These are phyloP conservation scores for Xiphydria camelus DNA, from an alignment of 2,888 invertebrate species.

Conservation along the genomic window DNA sequence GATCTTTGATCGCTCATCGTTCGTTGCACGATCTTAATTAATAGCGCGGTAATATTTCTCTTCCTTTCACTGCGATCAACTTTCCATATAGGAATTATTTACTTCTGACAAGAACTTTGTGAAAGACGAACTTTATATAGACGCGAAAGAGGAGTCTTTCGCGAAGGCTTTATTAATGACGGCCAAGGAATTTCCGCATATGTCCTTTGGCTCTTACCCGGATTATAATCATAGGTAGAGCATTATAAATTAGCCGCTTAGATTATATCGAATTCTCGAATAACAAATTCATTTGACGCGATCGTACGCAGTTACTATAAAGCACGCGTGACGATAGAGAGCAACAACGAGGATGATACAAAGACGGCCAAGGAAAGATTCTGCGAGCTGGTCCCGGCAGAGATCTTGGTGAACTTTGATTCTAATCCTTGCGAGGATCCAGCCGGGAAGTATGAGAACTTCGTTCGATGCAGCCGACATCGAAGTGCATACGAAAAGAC, in stretches of 20 bases:
- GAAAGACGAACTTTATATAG: conserved; percentile 56
- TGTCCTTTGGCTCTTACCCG: conserved; percentile 63
- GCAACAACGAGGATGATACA: conserved; percentile 49
- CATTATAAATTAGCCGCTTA: conserved; percentile 10
- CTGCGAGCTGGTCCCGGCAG: conserved; percentile 41
- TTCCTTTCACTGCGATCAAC: neutral
- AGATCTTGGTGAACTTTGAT: conserved; percentile 39
- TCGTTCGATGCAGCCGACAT: no score
- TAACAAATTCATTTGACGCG: no score
- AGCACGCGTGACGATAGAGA: conserved; percentile 61
- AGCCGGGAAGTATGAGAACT: conserved; percentile 25
- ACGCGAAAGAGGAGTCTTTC: conserved; percentile 58
- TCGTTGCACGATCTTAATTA: no score
- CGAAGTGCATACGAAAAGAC: conserved; percentile 20
- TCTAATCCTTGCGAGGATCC: conserved; percentile 22
- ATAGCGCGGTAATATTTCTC: conserved; percentile 5
- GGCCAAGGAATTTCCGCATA: conserved; percentile 58
- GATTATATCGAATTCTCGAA: no score
- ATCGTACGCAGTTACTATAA: conserved; percentile 59
- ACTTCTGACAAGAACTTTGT: conserved; percentile 53
- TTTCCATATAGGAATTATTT: conserved; percentile 52
- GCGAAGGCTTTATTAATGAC: conserved; percentile 54
- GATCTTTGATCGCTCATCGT: no score
- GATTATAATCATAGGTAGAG: conserved; percentile 56
- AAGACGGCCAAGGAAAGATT: conserved; percentile 55